These are phyloP conservation scores for Cyclophora punctaria DNA, from an alignment of 2,888 invertebrate genomes.

Conservation along the genomic window DNA sequence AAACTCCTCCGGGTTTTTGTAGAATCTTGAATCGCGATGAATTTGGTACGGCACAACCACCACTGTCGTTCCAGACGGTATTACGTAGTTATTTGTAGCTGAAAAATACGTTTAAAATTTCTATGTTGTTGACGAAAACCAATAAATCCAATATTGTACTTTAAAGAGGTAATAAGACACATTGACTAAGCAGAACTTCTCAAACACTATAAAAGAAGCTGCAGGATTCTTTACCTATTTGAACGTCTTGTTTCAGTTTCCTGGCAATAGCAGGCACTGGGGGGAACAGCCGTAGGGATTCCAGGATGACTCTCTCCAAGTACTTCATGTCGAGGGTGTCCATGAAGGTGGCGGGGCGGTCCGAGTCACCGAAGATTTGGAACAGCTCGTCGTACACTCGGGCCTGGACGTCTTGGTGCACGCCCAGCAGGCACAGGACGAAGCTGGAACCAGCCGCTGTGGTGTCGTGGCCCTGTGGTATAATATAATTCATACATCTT, in stretches of 20 bases:
- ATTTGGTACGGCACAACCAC: constrained; percentile 79
- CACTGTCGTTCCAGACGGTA: constrained; percentile 83
- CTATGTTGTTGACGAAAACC: too few relatives aligned
- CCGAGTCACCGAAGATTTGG: constrained; percentile 84
- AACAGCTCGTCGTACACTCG: constrained; percentile 83
- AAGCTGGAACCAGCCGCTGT: constrained; percentile 87
- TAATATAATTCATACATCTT: too few relatives aligned
- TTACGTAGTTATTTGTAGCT: constrained; percentile 77
- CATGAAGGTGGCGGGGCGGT: constrained; percentile 83
- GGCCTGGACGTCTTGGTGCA: constrained; percentile 86
- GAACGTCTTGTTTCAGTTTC: constrained; percentile 79
- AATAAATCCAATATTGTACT: too few relatives aligned
- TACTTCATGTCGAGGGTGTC: constrained; percentile 89
- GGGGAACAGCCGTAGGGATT: constrained; percentile 84
- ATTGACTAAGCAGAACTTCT: too few relatives aligned
- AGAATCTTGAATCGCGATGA: constrained; percentile 79
- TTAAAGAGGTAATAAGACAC: too few relatives aligned
- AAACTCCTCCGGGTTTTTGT: constrained; percentile 81
- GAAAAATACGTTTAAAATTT: constrained; percentile 15
- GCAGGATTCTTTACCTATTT: constrained; percentile 67
- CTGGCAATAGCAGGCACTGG: constrained; percentile 87
- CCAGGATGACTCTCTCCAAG: constrained; percentile 84
- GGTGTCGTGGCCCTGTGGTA: constrained; percentile 63
- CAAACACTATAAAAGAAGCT: not conserved
- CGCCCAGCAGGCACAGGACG: constrained; percentile 87